These are phyloP conservation scores for Lacerta viridis DNA, from an alignment of 2,797 vertebrate genomes.

Conservation along the genomic window DNA sequence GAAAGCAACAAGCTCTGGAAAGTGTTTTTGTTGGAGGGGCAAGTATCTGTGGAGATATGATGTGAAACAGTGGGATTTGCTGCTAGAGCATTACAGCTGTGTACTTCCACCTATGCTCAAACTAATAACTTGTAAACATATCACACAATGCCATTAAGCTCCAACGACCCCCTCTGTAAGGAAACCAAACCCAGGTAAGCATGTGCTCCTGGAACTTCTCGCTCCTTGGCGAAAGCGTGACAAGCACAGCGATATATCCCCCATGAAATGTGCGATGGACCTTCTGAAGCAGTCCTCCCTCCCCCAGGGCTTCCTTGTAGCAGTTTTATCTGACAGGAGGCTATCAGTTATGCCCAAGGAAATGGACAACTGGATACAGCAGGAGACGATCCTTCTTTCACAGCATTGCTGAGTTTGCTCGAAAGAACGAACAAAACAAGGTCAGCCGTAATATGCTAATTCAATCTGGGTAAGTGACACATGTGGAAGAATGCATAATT, in stretches of 20 bases:
- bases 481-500: constrained; percentile 53
- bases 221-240: not conserved
- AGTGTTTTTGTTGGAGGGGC: not conserved
- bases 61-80: not conserved
- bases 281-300: not conserved
- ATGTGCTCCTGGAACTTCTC: not conserved
- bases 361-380: constrained; percentile 58
- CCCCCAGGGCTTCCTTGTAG: not conserved
- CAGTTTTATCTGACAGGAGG: not conserved
- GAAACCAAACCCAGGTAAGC: not conserved
- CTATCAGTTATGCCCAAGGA: constrained; percentile 22
- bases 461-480: constrained; percentile 71
- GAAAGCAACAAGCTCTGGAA: not conserved
- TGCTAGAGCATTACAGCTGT: not conserved
- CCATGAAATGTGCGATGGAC: not conserved
- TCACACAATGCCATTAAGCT: not conserved
- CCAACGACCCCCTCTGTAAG: not conserved
- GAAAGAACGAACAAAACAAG: constrained; percentile 71
- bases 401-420: constrained; percentile 67
- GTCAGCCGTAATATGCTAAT: constrained; percentile 63
- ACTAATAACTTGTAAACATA: not conserved
- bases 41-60: not conserved
- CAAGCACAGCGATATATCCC: not conserved
- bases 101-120: not conserved
- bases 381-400: constrained; percentile 38